Evolutionary conservation across 2,888 invertebrate genomes (phyloP), one percentile per base, ranked within the genome.

Genomic region (Laspeyria flexula): DNA sequence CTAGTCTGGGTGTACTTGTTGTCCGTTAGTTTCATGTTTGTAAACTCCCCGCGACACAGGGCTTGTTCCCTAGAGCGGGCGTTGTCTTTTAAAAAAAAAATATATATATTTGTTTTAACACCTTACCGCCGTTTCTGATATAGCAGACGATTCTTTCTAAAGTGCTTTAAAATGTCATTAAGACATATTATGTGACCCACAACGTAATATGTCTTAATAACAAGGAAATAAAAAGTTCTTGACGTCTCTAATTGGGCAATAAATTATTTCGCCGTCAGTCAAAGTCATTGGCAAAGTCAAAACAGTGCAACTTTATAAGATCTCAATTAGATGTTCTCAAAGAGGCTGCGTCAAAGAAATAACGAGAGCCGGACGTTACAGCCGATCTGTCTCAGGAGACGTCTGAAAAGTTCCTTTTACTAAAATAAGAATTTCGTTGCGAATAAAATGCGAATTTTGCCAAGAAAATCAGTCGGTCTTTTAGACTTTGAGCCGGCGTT

Each of bases 361-460:
- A 81, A 81, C 77, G 75, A 81, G 74, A 63, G 64, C 52, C 73
- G 77, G 73, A 69, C 69, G 73, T 76, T 70, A 71, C 73, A 62
- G 73, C 47, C 66, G 72, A 75, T 76, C 75, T 71, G 66, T 66
- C 69, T 57, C 60, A 48, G 16, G 60, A 55, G 60, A 68, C 52
- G 63, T 55, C 63, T 70, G 45, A 65, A 61, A 69, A 65, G 59
- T 69, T 65, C 65, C 66, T 71, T 49, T 47, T 61, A 55, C 55
- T 55, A 61, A 62, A 65, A 57, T 49, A 51, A 30, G 47, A 44
- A 53, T 43, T 50, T 50, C 39, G 9, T 25, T 25, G 18, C 44
- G 45, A 49, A 46, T 43, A 43, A 39, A 55, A 56, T 35, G 34
- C 29, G 43, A 46, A 41, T 35, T 50, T 50, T 33, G 40, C 29